Percentiles rank a stretch among this genome's conserved stretches.
phyloP scores from a whole-genome alignment of 2,888 invertebrate genomes.

The Melitaea athalia region DNA sequence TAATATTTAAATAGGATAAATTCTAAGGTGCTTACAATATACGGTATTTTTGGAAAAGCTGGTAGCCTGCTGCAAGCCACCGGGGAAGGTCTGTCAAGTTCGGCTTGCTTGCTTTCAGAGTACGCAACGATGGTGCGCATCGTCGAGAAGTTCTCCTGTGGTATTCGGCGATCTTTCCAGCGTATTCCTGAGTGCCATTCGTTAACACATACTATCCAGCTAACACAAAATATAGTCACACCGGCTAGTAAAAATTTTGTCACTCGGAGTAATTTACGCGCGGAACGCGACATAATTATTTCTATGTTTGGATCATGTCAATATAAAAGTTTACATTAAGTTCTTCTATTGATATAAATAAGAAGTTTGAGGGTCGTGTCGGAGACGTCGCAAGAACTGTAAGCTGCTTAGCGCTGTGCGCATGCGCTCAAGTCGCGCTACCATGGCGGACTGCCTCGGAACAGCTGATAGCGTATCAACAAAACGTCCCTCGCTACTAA shows the following conservation, averaged over 20 bases:
- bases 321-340: background rate
- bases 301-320: conserved; percentile 35
- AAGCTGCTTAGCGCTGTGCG: conserved; percentile 56
- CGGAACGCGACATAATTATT: conserved; percentile 55
- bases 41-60: conserved; percentile 59
- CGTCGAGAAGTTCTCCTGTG: conserved; percentile 53
- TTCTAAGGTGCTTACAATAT: conserved; percentile 58
- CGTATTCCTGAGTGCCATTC: conserved; percentile 66
- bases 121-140: conserved; percentile 84
- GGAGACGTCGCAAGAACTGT: conserved; percentile 44
- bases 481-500: conserved; percentile 70
- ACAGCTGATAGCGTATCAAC: conserved; percentile 81
- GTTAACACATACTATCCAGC: conserved; percentile 72
- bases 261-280: conserved; percentile 63
- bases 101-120: conserved; percentile 80
- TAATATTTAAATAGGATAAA: background rate
- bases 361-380: conserved; percentile 44
- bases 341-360: conserved; percentile 1
- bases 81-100: conserved; percentile 74
- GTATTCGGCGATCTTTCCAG: conserved; percentile 53
- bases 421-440: conserved; percentile 74
- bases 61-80: conserved; percentile 70
- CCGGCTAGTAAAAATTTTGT: conserved; percentile 69
- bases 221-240: conserved; percentile 70
- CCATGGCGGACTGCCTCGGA: conserved; percentile 77